These are phyloP conservation scores for Acanthoscelides obtectus DNA, from an alignment of 2,888 invertebrate species.

Conservation along the genomic window DNA sequence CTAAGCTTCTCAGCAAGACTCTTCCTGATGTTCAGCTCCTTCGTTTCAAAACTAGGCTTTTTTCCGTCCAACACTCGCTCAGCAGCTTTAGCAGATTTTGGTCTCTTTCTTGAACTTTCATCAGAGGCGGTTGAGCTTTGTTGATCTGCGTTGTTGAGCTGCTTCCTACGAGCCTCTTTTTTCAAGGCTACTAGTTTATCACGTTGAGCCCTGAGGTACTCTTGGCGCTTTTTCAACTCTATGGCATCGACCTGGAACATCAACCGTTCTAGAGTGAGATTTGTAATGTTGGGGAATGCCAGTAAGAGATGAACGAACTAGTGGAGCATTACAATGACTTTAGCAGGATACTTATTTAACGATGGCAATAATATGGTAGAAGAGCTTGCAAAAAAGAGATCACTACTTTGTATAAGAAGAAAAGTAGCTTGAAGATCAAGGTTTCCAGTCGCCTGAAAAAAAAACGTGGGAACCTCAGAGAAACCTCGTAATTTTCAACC, in stretches of 20 bases:
- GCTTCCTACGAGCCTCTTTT: constrained; percentile 78
- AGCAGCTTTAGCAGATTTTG: constrained; percentile 73
- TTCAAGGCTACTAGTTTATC: constrained; percentile 88
- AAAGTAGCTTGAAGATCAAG: no score
- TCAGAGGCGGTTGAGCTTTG: constrained; percentile 51
- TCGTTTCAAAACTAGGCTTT: constrained; percentile 47
- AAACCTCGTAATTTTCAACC: no score
- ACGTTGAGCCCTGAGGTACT: constrained; percentile 82
- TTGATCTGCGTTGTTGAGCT: constrained; percentile 57
- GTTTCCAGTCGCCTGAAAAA: no score
- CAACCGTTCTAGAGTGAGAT: not conserved
- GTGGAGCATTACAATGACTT: no score
- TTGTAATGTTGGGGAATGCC: no score
- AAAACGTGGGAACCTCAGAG: no score
- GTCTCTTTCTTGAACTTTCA: constrained; percentile 38
- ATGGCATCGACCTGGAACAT: constrained; percentile 48
- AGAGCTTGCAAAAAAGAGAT: no score
- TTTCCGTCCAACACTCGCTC: constrained; percentile 57
- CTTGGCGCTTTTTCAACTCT: constrained; percentile 74
- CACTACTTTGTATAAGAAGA: no score
- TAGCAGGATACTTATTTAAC: no score
- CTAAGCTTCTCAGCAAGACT: constrained; percentile 81
- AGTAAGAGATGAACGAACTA: no score
- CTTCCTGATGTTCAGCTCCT: constrained; percentile 72
- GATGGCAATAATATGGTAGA: no score